Evolutionary conservation across 2,888 invertebrate species (phyloP).

Genomic region (Pemphredon lugubris): DNA sequence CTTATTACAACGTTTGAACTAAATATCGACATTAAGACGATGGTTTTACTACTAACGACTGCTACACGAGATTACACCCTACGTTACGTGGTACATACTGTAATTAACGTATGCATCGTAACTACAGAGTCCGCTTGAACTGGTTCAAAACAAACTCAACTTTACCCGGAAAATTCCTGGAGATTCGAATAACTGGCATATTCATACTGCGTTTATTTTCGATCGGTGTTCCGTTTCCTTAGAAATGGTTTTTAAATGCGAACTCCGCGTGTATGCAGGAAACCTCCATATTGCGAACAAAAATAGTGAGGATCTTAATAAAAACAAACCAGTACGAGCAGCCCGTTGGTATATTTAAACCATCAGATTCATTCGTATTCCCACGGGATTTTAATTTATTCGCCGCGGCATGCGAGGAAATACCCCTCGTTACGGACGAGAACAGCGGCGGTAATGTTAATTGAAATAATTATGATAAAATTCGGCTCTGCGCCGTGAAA

Average conservation of each 20-base stretch:
- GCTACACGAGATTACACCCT: too few species aligned
- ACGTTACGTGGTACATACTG: too few species aligned
- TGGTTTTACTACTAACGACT: too few species aligned
- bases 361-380: slow-evolving; percentile 23
- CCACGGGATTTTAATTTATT: slow-evolving; percentile 37
- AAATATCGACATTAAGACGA: too few species aligned
- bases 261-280: background rate
- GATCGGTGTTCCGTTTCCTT: background rate
- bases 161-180: background rate
- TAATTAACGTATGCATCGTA: too few species aligned
- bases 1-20: too few species aligned
- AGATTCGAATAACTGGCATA: background rate
- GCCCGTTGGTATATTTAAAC: slow-evolving; percentile 22
- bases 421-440: slow-evolving; percentile 2
- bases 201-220: slow-evolving; percentile 23
- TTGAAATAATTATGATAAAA: slow-evolving; percentile 44
- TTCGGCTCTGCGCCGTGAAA: background rate
- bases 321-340: slow-evolving; percentile 6
- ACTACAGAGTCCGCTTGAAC: too few species aligned
- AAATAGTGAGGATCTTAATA: slow-evolving; percentile 9
- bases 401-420: slow-evolving; percentile 15
- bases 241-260: slow-evolving; percentile 14
- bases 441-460: slow-evolving; percentile 19
- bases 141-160: too few species aligned
- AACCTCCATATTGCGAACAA: background rate